Conservation (phyloP, 2,888 invertebrate species). For the Carcina quercana region DNA sequence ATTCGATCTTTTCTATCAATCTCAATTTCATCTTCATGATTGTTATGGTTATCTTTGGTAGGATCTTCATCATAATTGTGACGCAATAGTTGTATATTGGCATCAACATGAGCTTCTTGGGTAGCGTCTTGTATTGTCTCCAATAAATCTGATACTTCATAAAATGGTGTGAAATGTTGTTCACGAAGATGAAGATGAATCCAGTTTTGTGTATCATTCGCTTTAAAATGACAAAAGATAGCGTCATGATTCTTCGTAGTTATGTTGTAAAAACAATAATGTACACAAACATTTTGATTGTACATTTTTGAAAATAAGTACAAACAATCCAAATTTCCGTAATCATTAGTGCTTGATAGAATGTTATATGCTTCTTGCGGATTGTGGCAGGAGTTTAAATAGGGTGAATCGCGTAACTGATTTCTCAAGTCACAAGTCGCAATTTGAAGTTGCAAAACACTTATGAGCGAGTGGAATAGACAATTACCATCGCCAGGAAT, state of each 20-base stretch:
- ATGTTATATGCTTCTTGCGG: slow-evolving; percentile 31
- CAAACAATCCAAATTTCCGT: slow-evolving; percentile 33
- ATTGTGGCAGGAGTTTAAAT: slow-evolving; percentile 34
- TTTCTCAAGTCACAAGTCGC: slow-evolving; percentile 28
- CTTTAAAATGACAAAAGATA: slow-evolving; percentile 32
- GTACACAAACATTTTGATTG: slow-evolving; percentile 36
- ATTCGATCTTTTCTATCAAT: slow-evolving; percentile 21
- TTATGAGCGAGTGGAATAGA: slow-evolving; percentile 25
- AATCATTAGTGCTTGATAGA: slow-evolving; percentile 26
- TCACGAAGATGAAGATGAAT: slow-evolving; percentile 34
- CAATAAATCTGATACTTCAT: slow-evolving; percentile 25
- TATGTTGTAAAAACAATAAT: slow-evolving; percentile 27
- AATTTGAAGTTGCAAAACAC: slow-evolving; percentile 32
- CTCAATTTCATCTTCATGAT: slow-evolving; percentile 22
- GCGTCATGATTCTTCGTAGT: slow-evolving; percentile 26
- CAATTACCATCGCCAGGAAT: slow-evolving; percentile 11
- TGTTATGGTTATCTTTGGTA: slow-evolving; percentile 23
- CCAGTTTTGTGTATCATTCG: slow-evolving; percentile 30
- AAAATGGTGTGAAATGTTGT: slow-evolving; percentile 22
- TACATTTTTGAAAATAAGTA: slow-evolving; percentile 31
- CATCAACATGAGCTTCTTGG: slow-evolving; percentile 21
- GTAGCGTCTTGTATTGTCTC: slow-evolving; percentile 8
- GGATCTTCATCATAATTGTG: slow-evolving; percentile 21
- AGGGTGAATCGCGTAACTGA: slow-evolving; percentile 31
- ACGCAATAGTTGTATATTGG: slow-evolving; percentile 21